phyloP scores from a whole-genome alignment of 2,113 vertebrate species.

The Rana temporaria region DNA sequence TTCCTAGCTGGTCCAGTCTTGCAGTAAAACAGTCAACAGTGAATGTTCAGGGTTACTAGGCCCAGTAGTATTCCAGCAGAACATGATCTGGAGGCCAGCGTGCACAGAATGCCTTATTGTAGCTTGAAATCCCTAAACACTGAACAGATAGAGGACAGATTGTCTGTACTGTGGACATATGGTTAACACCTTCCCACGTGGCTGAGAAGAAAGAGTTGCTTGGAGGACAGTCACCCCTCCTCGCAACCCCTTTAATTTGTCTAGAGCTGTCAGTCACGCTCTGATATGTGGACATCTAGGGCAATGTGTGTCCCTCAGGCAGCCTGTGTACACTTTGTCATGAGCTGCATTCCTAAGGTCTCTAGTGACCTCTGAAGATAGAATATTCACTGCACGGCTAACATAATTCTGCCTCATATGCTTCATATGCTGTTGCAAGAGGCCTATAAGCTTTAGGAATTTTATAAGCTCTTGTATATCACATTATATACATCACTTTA shows the following conservation, averaged over 20 bases:
- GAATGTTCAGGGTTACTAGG: neutral
- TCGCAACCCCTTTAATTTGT: constrained; percentile 38
- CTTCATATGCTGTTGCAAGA: constrained; percentile 7
- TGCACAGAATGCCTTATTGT: constrained; percentile 36
- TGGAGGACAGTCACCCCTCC: constrained; percentile 54
- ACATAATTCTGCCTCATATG: neutral
- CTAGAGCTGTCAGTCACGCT: constrained; percentile 52
- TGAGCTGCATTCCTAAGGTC: constrained; percentile 39
- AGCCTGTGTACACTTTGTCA: constrained; percentile 50
- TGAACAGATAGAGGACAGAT: constrained; percentile 41
- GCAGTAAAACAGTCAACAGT: neutral
- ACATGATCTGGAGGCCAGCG: neutral
- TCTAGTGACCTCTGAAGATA: constrained; percentile 47
- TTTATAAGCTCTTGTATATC: neutral
- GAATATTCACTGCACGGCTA: constrained; percentile 12
- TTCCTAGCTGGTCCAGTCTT: neutral
- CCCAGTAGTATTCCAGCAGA: neutral
- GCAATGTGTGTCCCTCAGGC: constrained; percentile 43
- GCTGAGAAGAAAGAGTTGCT: constrained; percentile 53
- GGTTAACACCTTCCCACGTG: constrained; percentile 53
- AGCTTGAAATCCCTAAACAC: constrained; percentile 38
- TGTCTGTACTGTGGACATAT: constrained; percentile 48
- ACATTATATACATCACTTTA: neutral
- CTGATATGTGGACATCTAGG: constrained; percentile 55
- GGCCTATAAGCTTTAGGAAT: constrained; percentile 1